These are phyloP conservation scores for Brachionus asplanchnoidis DNA, from an alignment of 1,140 invertebrate genomes.

Conservation along the genomic window DNA sequence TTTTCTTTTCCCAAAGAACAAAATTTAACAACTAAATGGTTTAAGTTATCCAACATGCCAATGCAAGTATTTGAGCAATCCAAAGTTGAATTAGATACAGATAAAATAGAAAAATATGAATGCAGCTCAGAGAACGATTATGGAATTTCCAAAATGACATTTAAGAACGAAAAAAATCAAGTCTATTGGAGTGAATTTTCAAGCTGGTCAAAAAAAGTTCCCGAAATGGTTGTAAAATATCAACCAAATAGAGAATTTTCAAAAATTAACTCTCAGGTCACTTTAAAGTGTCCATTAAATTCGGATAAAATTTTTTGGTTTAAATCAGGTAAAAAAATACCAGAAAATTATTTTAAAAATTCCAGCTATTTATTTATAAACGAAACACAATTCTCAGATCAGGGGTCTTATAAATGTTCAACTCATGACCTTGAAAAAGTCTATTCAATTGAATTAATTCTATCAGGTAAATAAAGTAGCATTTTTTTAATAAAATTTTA, in stretches of 20 bases:
- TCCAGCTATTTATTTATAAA: background rate
- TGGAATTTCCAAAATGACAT: background rate
- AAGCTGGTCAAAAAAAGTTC: background rate
- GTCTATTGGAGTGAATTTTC: background rate
- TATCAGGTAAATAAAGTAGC: background rate
- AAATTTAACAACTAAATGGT: background rate
- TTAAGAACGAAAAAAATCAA: background rate
- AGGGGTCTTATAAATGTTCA: background rate
- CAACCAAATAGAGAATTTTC: background rate
- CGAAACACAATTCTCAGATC: background rate
- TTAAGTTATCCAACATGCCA: background rate
- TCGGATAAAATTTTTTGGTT: background rate
- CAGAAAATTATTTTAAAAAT: background rate
- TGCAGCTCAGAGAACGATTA: background rate
- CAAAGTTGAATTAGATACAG: background rate
- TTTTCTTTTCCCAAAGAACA: background rate
- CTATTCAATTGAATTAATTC: background rate
- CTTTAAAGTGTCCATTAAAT: slow-evolving; percentile 4
- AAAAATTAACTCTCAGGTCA: background rate
- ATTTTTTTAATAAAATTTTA: background rate
- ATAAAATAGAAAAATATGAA: background rate
- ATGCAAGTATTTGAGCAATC: background rate
- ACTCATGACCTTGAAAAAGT: background rate
- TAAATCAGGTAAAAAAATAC: background rate
- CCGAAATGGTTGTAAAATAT: background rate